phyloP scores from a whole-genome alignment of 2,888 invertebrate species.

The Pilophorus perplexus region DNA sequence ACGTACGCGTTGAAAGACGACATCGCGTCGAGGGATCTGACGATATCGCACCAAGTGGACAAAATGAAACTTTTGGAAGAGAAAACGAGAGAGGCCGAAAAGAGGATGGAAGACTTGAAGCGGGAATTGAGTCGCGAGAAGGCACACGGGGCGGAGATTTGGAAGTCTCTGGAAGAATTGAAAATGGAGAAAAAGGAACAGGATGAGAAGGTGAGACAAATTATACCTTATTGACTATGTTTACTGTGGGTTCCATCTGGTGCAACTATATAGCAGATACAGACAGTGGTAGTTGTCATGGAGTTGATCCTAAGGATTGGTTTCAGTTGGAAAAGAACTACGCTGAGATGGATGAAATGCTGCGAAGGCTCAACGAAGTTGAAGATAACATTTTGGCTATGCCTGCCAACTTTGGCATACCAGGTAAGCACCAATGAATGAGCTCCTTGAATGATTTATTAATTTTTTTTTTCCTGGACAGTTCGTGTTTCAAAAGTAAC shows the following conservation, averaged over 20 bases:
- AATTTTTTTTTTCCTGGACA: neutral
- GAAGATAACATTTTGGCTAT: slow-evolving; percentile 7
- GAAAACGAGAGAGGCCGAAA: neutral
- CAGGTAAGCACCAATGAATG: slow-evolving; percentile 8
- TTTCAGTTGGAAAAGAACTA: slow-evolving; percentile 17
- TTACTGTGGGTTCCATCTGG: neutral
- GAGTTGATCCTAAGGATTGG: no score
- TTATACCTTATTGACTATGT: no score
- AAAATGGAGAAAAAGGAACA: neutral
- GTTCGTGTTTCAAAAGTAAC: neutral
- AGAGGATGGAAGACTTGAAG: neutral
- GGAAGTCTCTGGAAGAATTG: slow-evolving; percentile 21
- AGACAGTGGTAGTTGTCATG: no score
- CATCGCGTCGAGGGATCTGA: slow-evolving; percentile 23
- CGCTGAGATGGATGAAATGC: slow-evolving; percentile 17
- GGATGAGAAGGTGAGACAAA: slow-evolving; percentile 15
- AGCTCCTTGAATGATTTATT: neutral
- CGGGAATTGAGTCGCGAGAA: slow-evolving; percentile 7
- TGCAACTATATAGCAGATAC: neutral
- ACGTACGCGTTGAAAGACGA: slow-evolving; percentile 14
- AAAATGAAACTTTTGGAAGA: slow-evolving; percentile 4
- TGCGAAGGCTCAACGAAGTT: slow-evolving; percentile 7
- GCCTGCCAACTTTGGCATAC: slow-evolving; percentile 3
- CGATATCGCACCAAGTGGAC: slow-evolving; percentile 7
- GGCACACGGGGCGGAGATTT: slow-evolving; percentile 19